phyloP scores from a whole-genome alignment of 2,888 invertebrate genomes.

The Seira musarum region DNA sequence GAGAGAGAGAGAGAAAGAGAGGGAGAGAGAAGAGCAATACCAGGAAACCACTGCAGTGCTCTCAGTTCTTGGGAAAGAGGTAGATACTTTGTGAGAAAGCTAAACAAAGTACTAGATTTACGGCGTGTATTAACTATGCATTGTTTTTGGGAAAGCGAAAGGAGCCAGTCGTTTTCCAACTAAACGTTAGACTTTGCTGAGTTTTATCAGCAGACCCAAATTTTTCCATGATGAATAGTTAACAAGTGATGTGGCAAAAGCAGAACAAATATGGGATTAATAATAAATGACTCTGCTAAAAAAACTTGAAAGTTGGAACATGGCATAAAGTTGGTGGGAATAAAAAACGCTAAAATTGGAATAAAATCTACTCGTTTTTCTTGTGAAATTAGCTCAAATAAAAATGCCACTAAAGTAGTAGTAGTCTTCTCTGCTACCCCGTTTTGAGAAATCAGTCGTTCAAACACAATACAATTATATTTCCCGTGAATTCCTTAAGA shows the following conservation, averaged over 20 bases:
- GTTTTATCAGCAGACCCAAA: constrained; percentile 4
- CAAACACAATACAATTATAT: no score
- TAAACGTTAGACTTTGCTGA: no score
- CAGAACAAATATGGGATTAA: constrained; percentile 34
- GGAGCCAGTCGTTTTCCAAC: no score
- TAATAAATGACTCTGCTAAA: constrained; percentile 28
- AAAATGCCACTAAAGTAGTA: no score
- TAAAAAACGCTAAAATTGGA: no score
- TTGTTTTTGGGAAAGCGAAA: constrained; percentile 23
- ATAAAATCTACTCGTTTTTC: no score
- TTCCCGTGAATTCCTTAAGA: no score
- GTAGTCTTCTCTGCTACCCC: no score
- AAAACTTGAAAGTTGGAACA: no score
- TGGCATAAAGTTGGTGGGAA: no score
- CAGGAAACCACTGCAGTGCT: constrained; percentile 15
- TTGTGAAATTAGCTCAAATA: no score
- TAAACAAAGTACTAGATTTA: constrained; percentile 22
- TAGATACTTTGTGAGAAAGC: not conserved
- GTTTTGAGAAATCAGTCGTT: no score
- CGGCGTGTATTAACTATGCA: constrained; percentile 35
- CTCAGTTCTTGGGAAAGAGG: not conserved
- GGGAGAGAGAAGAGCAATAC: not conserved
- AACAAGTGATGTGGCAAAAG: constrained; percentile 44
- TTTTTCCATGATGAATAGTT: constrained; percentile 52
- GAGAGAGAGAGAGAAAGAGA: constrained; percentile 20